A percentile compares a stretch with the other conserved stretches of the same genome.
Evolutionary conservation across 2,888 invertebrate species (phyloP).

Genomic region (Alitta virens): DNA sequence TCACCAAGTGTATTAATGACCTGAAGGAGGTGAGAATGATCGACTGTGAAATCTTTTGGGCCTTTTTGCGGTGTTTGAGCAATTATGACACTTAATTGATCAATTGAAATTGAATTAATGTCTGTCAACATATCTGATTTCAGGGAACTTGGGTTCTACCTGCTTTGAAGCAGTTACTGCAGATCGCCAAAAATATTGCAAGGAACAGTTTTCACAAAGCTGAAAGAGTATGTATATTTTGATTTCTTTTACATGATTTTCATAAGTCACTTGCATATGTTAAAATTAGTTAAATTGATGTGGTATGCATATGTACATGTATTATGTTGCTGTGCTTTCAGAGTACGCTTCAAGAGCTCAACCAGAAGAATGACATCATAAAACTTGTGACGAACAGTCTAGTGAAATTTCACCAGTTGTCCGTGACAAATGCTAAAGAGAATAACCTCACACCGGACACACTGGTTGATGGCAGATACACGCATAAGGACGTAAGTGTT

Average conservation of each 20-base stretch:
- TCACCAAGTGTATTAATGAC: conserved; percentile 59
- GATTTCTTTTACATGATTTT: not conserved
- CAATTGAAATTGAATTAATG: not conserved
- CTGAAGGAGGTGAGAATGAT: conserved; percentile 54
- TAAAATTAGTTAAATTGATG: too few relatives aligned
- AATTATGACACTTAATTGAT: too few relatives aligned
- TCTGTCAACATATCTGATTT: conserved; percentile 14
- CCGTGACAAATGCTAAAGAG: conserved; percentile 40
- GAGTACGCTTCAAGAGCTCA: conserved; percentile 58
- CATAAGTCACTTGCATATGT: not conserved
- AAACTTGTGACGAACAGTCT: conserved; percentile 57
- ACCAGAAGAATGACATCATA: conserved; percentile 58
- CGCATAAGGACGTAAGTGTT: conserved; percentile 56
- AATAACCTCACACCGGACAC: conserved; percentile 45
- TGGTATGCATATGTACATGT: not conserved
- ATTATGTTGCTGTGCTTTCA: conserved; percentile 24
- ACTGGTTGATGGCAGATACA: conserved; percentile 56
- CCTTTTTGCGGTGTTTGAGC: not conserved
- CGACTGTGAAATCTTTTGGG: not conserved
- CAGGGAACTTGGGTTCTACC: conserved; percentile 58
- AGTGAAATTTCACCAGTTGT: conserved; percentile 56
- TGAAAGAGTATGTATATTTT: conserved; percentile 52
- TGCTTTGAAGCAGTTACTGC: conserved; percentile 56
- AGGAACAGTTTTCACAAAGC: conserved; percentile 56
- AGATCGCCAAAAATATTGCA: conserved; percentile 56